Evolutionary conservation across 2,113 vertebrate genomes (phyloP).

Genomic region (Tupaia tana): DNA sequence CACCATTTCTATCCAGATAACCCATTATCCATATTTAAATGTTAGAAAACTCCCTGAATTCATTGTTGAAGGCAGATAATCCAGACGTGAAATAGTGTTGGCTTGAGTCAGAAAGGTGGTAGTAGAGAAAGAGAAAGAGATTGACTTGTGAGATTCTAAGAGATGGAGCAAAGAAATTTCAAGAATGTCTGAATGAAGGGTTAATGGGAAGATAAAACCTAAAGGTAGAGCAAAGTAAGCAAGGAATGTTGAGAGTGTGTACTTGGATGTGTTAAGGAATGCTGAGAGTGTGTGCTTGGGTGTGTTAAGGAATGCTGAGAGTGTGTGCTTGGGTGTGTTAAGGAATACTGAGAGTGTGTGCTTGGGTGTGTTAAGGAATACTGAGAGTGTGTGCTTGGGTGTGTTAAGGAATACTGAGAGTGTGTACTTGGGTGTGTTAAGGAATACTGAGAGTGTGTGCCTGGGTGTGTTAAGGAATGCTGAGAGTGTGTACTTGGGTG

Average conservation of each 20-base stretch:
- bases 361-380: neutral
- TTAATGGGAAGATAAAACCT: conserved; percentile 13
- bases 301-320: neutral
- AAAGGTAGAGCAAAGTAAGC: neutral
- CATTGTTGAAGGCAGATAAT: neutral
- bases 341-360: neutral
- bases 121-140: neutral
- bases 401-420: neutral
- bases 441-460: neutral
- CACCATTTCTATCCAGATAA: neutral
- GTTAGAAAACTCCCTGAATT: neutral
- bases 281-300: neutral
- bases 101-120: neutral
- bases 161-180: neutral
- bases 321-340: neutral
- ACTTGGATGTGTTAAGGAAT: neutral
- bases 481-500: neutral
- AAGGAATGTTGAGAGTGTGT: neutral
- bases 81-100: neutral
- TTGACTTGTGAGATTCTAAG: neutral
- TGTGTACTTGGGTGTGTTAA: neutral
- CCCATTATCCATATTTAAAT: neutral
- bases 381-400: neutral
- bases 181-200: neutral
- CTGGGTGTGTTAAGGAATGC: neutral